Percentiles rank a stretch among this genome's conserved stretches.
Evolutionary conservation across 2,888 invertebrate species (phyloP).

Genomic region (Notodonta dromedarius): DNA sequence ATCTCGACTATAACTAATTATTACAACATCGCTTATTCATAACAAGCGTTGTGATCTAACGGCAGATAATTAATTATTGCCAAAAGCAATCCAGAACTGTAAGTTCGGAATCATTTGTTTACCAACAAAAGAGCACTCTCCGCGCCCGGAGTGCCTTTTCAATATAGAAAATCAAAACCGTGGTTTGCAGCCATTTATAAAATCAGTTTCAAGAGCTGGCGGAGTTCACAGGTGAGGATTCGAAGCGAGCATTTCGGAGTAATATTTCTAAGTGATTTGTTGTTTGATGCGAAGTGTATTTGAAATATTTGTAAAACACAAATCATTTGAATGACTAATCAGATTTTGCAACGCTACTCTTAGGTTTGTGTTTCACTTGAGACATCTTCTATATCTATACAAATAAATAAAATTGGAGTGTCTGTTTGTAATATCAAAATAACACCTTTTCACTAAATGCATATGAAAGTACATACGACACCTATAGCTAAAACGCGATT

Average conservation of each 20-base stretch:
- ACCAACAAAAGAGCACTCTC: conserved; percentile 50
- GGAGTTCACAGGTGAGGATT: conserved; percentile 1
- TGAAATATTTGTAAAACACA: too few relatives aligned
- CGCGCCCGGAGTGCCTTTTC: conserved; percentile 48
- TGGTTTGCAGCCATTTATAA: conserved; percentile 52
- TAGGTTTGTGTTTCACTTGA: too few relatives aligned
- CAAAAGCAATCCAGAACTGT: conserved; percentile 32
- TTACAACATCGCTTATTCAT: conserved; percentile 4
- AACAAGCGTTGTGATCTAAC: conserved; percentile 20
- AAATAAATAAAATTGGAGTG: too few relatives aligned
- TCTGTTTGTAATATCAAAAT: too few relatives aligned
- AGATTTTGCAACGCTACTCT: too few relatives aligned
- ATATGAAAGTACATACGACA: too few relatives aligned
- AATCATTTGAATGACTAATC: too few relatives aligned
- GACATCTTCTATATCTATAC: too few relatives aligned
- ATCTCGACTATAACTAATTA: conserved; percentile 5
- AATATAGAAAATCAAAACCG: conserved; percentile 60
- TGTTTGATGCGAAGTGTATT: background rate
- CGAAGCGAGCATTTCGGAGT: background rate
- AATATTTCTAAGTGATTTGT: conserved; percentile 3
- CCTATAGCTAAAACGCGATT: too few relatives aligned
- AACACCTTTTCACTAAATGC: too few relatives aligned
- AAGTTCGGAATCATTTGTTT: conserved; percentile 34
- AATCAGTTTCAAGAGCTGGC: conserved; percentile 36
- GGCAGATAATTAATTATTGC: conserved; percentile 56